Evolutionary conservation across 2,888 invertebrate genomes (phyloP), one percentile per base, ranked within the genome.

Genomic region (Hydroisotoma schaefferi): DNA sequence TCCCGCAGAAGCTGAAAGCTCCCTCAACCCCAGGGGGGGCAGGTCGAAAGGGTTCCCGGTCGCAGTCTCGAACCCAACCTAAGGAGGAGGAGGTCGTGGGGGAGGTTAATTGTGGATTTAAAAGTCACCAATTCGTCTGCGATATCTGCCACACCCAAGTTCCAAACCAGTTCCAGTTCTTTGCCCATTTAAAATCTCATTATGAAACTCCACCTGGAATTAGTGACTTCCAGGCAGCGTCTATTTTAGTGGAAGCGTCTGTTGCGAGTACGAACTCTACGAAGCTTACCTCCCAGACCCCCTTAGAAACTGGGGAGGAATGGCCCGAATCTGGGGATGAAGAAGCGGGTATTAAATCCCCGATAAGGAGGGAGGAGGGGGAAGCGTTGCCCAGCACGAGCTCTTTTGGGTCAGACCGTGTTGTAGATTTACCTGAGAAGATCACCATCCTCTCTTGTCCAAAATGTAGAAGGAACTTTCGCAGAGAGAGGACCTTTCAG

Each of bases 161-260:
- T 74, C 83, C 83, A 28, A 86, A 87, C 63, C 92, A 93, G 75
- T 77, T 90, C 20, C 85, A 85, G 74, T 92, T 92, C 79, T 92
- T 87, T 77, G 87, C 88, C 59, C 92, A 93, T 75, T 80, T 93
- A 6, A 90, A 90, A 77, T 82, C 84, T 60, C 88, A 88, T 75
- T 90, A 90, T 76, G 89, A 89, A 75, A 23, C 26, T 38, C 3
- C 46, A 18, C 46, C 25, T 5, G 25, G 12, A 46, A 46, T 46
- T 5, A 46, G 46, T 46, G 46, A 46, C 25, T 46, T 23, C 20
- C 18, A 46, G 25, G 46, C 46, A 46, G 46, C 46, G 10, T 22
- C 22, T 4, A 46, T 46, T 23, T 25, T 46, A 4, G 15, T 46
- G 5, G 46, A 46, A 12, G 46, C 46, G 4, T 46, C 46, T 5